Conservation (phyloP, 2,888 invertebrate species). For the Lissonota sp. region DNA sequence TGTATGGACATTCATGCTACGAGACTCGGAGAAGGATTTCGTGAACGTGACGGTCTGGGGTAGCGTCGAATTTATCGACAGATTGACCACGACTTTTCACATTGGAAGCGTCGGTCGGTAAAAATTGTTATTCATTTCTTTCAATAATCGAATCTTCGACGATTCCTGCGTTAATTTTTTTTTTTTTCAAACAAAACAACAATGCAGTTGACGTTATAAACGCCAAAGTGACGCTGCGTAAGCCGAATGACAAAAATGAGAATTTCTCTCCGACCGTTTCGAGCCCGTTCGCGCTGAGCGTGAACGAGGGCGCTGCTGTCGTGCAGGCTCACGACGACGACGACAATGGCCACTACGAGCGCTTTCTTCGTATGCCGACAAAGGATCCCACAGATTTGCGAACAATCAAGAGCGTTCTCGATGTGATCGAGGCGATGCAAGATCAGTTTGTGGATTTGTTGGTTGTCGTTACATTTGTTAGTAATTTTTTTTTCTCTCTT, state of each 20-base stretch:
- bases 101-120: constrained; percentile 89
- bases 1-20: constrained; percentile 91
- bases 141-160: constrained; percentile 5
- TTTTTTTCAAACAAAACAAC: constrained; percentile 10
- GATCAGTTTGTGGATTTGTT: constrained; percentile 88
- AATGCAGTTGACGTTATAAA: constrained; percentile 88
- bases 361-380: constrained; percentile 87
- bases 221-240: constrained; percentile 87
- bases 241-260: constrained; percentile 86
- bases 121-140: not conserved
- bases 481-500: constrained; percentile 54
- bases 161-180: constrained; percentile 29
- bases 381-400: constrained; percentile 86
- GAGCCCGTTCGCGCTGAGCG: constrained; percentile 87
- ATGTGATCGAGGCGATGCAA: constrained; percentile 82
- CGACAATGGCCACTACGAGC: constrained; percentile 84
- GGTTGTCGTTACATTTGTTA: constrained; percentile 87
- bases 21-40: constrained; percentile 89
- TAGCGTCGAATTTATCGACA: constrained; percentile 86
- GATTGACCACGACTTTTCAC: constrained; percentile 87
- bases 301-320: constrained; percentile 88
- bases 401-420: constrained; percentile 86
- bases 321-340: constrained; percentile 87
- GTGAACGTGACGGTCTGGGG: constrained; percentile 93
- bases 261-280: constrained; percentile 88